These are phyloP conservation scores for Anagrus nilaparvatae DNA, from an alignment of 1,140 invertebrate species.

Conservation along the genomic window DNA sequence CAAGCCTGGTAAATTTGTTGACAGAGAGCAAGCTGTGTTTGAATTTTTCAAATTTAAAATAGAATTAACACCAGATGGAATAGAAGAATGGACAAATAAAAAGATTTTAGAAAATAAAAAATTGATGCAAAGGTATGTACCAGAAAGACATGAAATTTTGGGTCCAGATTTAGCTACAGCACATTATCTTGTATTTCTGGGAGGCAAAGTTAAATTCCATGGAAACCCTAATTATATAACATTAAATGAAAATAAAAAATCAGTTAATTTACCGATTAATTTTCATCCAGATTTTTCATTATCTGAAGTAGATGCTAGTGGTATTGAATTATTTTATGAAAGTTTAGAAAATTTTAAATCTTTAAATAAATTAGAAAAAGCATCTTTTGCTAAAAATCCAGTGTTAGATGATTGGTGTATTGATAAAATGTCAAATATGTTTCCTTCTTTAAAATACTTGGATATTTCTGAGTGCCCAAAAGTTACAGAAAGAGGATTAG, in stretches of 20 bases:
- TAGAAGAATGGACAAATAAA: conserved; percentile 38
- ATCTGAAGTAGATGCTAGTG: conserved; percentile 57
- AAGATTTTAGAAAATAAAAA: conserved; percentile 11
- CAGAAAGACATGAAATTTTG: conserved; percentile 40
- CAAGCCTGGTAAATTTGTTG: not conserved
- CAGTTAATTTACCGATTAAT: conserved; percentile 44
- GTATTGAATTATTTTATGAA: conserved; percentile 55
- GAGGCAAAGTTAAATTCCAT: conserved; percentile 58
- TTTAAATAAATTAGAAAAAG: conserved; percentile 50
- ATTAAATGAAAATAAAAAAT: conserved; percentile 39
- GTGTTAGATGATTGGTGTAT: conserved; percentile 69
- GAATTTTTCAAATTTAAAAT: not conserved
- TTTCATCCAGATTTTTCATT: conserved; percentile 47
- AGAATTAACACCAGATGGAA: conserved; percentile 9
- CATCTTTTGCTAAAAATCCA: conserved; percentile 52
- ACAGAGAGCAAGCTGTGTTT: not conserved
- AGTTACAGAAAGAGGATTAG: conserved; percentile 54
- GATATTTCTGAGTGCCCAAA: conserved; percentile 60
- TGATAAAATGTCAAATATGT: conserved; percentile 51
- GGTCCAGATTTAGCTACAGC: conserved; percentile 65
- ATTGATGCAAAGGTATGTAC: conserved; percentile 38
- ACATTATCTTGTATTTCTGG: conserved; percentile 57
- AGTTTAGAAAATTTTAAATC: conserved; percentile 56
- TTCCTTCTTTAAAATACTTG: conserved; percentile 55
- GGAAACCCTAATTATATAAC: conserved; percentile 47